Conservation (phyloP, 2,888 invertebrate genomes). For the Papilio demoleus region DNA sequence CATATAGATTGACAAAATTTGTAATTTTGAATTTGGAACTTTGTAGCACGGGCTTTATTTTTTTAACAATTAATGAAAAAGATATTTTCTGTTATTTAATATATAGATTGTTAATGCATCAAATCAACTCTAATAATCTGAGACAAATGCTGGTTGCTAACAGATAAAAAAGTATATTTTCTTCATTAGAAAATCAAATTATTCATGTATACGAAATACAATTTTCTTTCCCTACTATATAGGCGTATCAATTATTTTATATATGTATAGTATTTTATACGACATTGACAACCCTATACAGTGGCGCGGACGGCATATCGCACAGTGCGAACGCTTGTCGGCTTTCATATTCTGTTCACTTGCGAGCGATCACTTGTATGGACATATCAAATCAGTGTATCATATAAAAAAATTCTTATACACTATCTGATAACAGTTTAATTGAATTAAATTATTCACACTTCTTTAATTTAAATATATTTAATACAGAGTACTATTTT, state of each 20-base stretch:
- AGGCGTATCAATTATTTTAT: too few relatives aligned
- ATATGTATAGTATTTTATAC: too few relatives aligned
- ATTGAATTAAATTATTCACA: conserved; percentile 36
- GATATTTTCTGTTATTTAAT: too few relatives aligned
- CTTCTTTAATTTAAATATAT: neutral
- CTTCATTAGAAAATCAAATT: too few relatives aligned
- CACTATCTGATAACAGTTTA: conserved; percentile 10
- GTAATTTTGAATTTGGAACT: neutral
- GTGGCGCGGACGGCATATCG: conserved; percentile 35
- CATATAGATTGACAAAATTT: conserved; percentile 22
- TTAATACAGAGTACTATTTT: conserved; percentile 2
- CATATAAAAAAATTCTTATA: conserved; percentile 21
- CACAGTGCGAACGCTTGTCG: conserved; percentile 41
- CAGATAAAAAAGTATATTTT: too few relatives aligned
- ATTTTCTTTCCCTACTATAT: too few relatives aligned
- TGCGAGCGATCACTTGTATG: conserved; percentile 39
- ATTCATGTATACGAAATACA: too few relatives aligned
- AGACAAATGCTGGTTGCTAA: too few relatives aligned
- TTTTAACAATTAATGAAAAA: too few relatives aligned
- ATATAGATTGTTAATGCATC: too few relatives aligned
- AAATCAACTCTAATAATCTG: too few relatives aligned
- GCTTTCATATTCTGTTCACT: conserved; percentile 38
- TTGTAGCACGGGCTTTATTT: too few relatives aligned
- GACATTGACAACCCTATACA: conserved; percentile 35
- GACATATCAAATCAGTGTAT: conserved; percentile 38